Base-by-base conservation (phyloP, 2,113 vertebrate species). In the Cebus imitator region DNA sequence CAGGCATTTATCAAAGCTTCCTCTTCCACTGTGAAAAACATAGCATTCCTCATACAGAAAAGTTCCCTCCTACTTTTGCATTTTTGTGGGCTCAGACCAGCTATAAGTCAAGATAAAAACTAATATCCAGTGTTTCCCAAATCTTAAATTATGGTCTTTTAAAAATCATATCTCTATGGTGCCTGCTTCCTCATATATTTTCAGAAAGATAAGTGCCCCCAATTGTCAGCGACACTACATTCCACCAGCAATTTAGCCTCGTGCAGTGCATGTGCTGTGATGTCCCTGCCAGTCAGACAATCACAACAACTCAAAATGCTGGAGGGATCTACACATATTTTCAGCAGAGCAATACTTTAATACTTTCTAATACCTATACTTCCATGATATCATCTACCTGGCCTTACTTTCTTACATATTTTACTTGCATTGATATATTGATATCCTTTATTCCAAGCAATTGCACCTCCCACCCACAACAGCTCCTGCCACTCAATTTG, bases 391-490 rank as follows among this genome's bases (percentile, higher is more conserved):
- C 37, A 73, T 2, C 37, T n/a, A 3, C 12, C 4, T 52, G 27
- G 14, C 21, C 1, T 40, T 81, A 17, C 48, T 70, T 8, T 61
- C 40, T 35, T 37, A 64, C 6, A 35, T 6, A 50, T 2, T 58
- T 25, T 78, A 14, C 32, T 68, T 43, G 35, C 6, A 35, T 17
- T 83, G 50, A 78, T 11, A 35, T 3, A 27, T n/a, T n/a, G 6
- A 11, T 50, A 1, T 10, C 6, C 10, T 88, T 40, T 32, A 68
- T 37, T 18, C 72, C 16, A 50, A 6, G 2, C 61, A 84, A n/a
- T 30, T 13, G 5, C 20, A 10, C 55, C n/a, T 14, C 20, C 12
- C 40, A 5, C 1, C 7, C 40, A 7, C 17, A 43, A 13, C 2
- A n/a, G 8, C 4, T n/a, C 3, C 35, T 43, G 8, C 14, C 6